Conservation (phyloP, 1,140 invertebrate genomes). For the Drosophila busckii region DNA sequence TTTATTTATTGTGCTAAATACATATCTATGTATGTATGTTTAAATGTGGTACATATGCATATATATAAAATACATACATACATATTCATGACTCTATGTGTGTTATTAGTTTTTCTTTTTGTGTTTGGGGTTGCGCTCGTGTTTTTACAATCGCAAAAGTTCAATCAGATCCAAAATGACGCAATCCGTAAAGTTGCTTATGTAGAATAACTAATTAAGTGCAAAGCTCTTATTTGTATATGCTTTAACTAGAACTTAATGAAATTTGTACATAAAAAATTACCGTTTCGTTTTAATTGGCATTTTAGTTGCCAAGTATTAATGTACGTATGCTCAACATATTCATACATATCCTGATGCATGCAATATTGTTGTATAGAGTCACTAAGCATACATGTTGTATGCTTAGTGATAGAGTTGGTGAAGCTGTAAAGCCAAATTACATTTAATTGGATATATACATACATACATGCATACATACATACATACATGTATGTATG, state of each 20-base stretch:
- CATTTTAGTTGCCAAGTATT: no score
- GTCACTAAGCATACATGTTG: no score
- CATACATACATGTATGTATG: not conserved
- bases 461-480: not conserved
- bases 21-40: conserved; percentile 1
- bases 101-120: not conserved
- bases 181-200: conserved; percentile 31
- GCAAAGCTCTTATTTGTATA: conserved; percentile 39
- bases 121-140: not conserved
- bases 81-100: no score
- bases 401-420: no score
- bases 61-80: no score
- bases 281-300: conserved; percentile 17
- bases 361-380: no score
- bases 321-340: no score
- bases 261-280: conserved; percentile 18
- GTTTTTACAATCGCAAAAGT: conserved; percentile 39
- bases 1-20: conserved; percentile 12
- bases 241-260: conserved; percentile 32
- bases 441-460: no score
- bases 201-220: conserved; percentile 45
- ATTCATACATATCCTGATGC: no score
- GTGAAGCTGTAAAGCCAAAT: no score
- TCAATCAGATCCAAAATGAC: conserved; percentile 42
- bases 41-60: no score